Evolutionary conservation across 2,113 vertebrate species (phyloP).

Genomic region (Rhea pennata): DNA sequence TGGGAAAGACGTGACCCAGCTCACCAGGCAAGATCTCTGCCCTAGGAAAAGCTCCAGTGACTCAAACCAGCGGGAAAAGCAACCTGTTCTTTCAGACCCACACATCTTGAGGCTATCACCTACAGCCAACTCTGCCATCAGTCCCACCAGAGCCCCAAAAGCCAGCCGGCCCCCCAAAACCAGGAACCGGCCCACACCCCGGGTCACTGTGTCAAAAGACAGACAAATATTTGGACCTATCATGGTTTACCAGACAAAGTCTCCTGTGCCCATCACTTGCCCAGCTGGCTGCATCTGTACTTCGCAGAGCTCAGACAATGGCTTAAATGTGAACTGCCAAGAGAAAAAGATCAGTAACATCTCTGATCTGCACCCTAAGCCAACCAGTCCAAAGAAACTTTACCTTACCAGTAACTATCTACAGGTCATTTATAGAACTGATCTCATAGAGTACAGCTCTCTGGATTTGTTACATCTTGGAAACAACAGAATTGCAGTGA

Average conservation of each 20-base stretch:
- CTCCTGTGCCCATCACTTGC: conserved; percentile 91
- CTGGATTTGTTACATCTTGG: conserved; percentile 95
- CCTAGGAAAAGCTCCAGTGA: conserved; percentile 88
- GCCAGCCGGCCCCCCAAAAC: conserved; percentile 93
- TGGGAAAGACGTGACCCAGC: conserved; percentile 94
- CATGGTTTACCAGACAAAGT: conserved; percentile 98
- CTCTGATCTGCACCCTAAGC: conserved; percentile 91
- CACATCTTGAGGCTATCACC: conserved; percentile 82
- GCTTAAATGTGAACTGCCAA: conserved; percentile 96
- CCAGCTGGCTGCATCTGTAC: conserved; percentile 93
- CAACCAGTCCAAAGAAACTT: conserved; percentile 95
- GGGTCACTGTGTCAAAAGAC: conserved; percentile 89
- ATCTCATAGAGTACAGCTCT: conserved; percentile 90
- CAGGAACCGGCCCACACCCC: conserved; percentile 91
- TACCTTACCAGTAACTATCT: conserved; percentile 98
- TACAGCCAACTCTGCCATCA: conserved; percentile 85
- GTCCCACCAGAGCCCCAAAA: conserved; percentile 89
- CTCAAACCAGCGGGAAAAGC: conserved; percentile 78
- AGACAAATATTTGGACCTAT: conserved; percentile 96
- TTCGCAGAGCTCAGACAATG: conserved; percentile 92
- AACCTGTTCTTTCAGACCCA: conserved; percentile 82
- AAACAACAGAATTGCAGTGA: conserved; percentile 93
- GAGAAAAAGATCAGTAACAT: conserved; percentile 94
- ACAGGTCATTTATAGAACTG: conserved; percentile 88
- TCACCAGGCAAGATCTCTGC: conserved; percentile 96